Percentiles rank a stretch among this genome's conserved stretches.
phyloP scores from a whole-genome alignment of 2,888 invertebrate genomes.

The Caenorhabditis becei region DNA sequence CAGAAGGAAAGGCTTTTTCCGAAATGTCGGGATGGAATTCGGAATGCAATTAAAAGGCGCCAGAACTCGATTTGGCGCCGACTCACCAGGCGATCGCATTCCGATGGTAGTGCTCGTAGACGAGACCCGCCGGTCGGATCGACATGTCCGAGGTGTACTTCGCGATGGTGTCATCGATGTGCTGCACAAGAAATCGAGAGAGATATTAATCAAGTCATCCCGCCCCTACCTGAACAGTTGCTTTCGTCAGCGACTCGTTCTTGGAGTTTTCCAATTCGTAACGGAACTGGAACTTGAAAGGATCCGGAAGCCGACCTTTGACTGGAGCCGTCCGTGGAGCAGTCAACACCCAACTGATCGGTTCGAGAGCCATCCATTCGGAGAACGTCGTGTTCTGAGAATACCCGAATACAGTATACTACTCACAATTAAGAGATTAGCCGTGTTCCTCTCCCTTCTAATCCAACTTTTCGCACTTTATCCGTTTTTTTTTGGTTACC shows the following conservation, averaged over 20 bases:
- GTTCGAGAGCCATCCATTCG: conserved; percentile 18
- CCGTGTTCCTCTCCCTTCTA: conserved; percentile 16
- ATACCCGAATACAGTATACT: background rate
- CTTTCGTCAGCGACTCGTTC: conserved; percentile 5
- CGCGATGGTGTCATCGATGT: conserved; percentile 3
- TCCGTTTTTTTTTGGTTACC: conserved; percentile 1
- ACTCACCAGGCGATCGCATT: conserved; percentile 45
- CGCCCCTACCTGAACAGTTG: conserved; percentile 5
- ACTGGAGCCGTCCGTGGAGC: background rate
- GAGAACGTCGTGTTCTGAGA: background rate
- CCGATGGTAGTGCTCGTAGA: conserved; percentile 50
- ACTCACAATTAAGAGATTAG: background rate
- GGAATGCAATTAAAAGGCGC: conserved; percentile 24
- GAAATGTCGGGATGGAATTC: conserved; percentile 4
- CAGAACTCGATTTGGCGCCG: conserved; percentile 14
- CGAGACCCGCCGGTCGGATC: conserved; percentile 15
- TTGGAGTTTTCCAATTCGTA: conserved; percentile 9
- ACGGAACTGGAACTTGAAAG: conserved; percentile 19
- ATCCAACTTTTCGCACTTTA: conserved; percentile 31
- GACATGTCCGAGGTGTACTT: conserved; percentile 19
- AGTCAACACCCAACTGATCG: conserved; percentile 32
- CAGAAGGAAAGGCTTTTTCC: background rate
- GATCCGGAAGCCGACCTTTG: background rate
- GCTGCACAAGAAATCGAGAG: conserved; percentile 1
- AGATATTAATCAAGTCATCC: background rate